These are phyloP conservation scores for Rhombomys opimus DNA, from an alignment of 2,113 vertebrate species.

Conservation along the genomic window DNA sequence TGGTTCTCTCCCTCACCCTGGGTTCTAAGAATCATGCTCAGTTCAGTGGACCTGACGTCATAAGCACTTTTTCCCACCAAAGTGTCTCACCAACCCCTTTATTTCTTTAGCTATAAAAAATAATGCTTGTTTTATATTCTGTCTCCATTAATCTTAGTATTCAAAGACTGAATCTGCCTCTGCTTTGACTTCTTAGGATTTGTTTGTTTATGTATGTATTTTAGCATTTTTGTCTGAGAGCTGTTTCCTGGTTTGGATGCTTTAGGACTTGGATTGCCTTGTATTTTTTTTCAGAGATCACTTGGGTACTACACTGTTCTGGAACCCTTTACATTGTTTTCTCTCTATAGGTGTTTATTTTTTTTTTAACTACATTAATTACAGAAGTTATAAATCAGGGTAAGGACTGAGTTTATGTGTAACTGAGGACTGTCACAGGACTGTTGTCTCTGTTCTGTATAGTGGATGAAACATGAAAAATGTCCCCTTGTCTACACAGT, in stretches of 20 bases:
- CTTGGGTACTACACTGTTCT: neutral
- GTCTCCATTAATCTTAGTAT: neutral
- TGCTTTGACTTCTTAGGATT: neutral
- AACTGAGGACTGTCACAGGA: neutral
- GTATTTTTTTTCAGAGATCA: constrained; percentile 9
- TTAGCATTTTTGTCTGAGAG: constrained; percentile 15
- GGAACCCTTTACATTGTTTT: neutral
- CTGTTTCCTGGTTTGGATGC: neutral
- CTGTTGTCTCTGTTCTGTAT: neutral
- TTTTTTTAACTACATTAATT: neutral
- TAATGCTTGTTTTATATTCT: neutral
- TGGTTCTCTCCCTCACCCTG: no score
- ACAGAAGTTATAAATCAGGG: neutral
- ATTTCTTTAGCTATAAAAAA: constrained; percentile 4
- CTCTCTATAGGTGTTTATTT: neutral
- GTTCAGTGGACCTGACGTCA: neutral
- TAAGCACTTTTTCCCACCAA: neutral
- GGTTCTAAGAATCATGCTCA: neutral
- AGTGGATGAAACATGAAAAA: neutral
- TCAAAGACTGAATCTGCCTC: neutral
- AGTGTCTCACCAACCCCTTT: neutral
- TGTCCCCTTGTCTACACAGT: neutral
- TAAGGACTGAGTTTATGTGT: constrained; percentile 3
- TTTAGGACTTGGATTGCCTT: neutral
- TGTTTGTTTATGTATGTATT: constrained; percentile 6